Conservation (phyloP, 2,888 invertebrate genomes). For the Cyaniris semiargus region DNA sequence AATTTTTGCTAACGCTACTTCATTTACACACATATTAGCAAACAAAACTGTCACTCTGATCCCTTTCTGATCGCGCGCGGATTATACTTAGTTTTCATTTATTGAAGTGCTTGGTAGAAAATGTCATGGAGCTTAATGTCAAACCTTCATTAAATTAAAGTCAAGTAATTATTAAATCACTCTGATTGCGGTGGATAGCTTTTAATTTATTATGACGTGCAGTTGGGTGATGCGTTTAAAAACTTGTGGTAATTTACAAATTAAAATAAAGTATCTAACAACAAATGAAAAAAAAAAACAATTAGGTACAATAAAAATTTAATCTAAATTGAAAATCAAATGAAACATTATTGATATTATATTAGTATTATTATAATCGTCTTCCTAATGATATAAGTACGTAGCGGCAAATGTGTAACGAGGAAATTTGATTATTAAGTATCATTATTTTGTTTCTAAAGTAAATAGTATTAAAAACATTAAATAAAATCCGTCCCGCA, state of each 20-base stretch:
- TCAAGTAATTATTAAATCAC: background rate
- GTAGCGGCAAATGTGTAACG: background rate
- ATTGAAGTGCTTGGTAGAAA: background rate
- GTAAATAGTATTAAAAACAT: background rate
- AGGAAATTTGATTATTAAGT: background rate
- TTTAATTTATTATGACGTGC: background rate
- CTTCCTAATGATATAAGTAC: background rate
- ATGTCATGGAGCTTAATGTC: background rate
- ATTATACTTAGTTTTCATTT: background rate
- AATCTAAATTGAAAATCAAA: background rate
- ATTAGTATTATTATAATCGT: constrained; percentile 10
- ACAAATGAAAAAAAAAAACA: background rate
- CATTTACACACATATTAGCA: too few relatives aligned
- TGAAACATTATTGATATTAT: background rate
- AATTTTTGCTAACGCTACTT: too few relatives aligned
- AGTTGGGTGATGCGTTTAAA: background rate
- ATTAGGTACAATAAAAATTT: background rate
- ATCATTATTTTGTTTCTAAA: background rate
- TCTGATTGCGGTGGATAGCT: background rate
- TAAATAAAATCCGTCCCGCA: background rate
- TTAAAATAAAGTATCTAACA: background rate
- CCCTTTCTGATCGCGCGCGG: too few relatives aligned
- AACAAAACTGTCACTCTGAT: too few relatives aligned
- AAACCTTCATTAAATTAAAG: too few relatives aligned
- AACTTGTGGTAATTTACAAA: background rate